Base-by-base conservation (phyloP, 2,113 vertebrate genomes). In the Tautogolabrus adspersus region DNA sequence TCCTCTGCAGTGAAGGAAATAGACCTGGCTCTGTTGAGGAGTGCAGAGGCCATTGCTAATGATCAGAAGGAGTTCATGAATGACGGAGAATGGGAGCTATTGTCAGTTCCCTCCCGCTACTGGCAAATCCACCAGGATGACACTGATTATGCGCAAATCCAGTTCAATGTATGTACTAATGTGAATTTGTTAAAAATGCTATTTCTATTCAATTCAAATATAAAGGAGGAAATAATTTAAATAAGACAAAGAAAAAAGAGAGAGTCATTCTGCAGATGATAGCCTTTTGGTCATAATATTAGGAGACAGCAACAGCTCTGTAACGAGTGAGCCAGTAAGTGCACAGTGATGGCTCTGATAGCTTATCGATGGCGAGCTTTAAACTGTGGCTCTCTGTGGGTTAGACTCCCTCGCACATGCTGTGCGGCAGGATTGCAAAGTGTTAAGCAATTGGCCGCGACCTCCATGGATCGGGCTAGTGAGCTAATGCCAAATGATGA, bases 61-160 rank as follows among this genome's bases (percentile, higher is more conserved):
- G 94, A 97, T 70, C 93, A 93, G 59, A 87, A 82, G 57, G 75
- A 91, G 59, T 96, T 96, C 84, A 87, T 96, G 92, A 94, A 95
- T 42, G 92, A 96, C 3, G 94, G 95, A 0, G 96, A 97, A 74
- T 97, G 96, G 96, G 96, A 97, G 54, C 94, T 96, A 74, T 89
- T 96, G 26, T 95, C 95, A 12, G 89, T 97, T 40, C 94, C 94
- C 3, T 94, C 95, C 1, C 76, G 69, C 5, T 96, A 96, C 84
- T 85, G 80, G 78, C 77, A 88, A 47, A 75, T 94, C 42, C 93
- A 79, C 54, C 92, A 90, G 11, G 92, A 91, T 2, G 46, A 88
- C 66, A 90, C 89, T 0, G 88, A 94, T 74, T 96, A 96, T 3
- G 95, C 96, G 2, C 95, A 96, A 85, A 95, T 97, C 91, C 94